A percentile compares a stretch with the other conserved stretches of the same genome.
These are phyloP conservation scores for Meteorus colon DNA, from an alignment of 2,888 invertebrate species.

Conservation along the genomic window DNA sequence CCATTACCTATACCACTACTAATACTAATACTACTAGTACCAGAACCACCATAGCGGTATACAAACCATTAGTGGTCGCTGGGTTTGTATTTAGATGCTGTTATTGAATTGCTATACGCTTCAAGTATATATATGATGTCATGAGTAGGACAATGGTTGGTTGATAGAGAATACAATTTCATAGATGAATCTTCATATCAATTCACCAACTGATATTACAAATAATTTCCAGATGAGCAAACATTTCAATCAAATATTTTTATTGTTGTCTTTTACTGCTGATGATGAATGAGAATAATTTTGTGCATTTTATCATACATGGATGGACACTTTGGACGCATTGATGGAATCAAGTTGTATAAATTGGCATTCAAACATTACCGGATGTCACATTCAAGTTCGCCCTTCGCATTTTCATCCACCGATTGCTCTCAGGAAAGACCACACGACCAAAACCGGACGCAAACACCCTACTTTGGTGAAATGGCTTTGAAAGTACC, in stretches of 20 bases:
- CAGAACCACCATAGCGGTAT: not conserved
- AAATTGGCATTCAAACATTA: not conserved
- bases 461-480: slow-evolving; percentile 37
- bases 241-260: not conserved
- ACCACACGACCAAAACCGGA: slow-evolving; percentile 37
- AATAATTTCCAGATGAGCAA: not conserved
- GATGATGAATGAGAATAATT: not conserved
- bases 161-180: slow-evolving; percentile 6
- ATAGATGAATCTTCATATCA: not conserved
- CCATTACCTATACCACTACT: slow-evolving; percentile 3
- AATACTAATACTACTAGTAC: not conserved
- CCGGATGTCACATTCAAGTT: slow-evolving; percentile 37
- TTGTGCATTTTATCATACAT: too few relatives aligned
- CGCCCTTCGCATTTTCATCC: slow-evolving; percentile 18
- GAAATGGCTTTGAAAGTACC: slow-evolving; percentile 41
- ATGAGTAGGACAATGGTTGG: slow-evolving; percentile 18
- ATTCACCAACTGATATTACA: not conserved
- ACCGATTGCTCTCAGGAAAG: slow-evolving; percentile 21
- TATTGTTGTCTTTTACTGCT: not conserved
- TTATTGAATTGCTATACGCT: slow-evolving; percentile 62
- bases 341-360: not conserved
- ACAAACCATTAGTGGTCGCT: slow-evolving; percentile 60
- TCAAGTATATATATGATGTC: slow-evolving; percentile 36
- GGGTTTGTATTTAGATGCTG: slow-evolving; percentile 60
- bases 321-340: not conserved